These are phyloP conservation scores for Excalfactoria chinensis DNA, from an alignment of 2,113 vertebrate species.

Conservation along the genomic window DNA sequence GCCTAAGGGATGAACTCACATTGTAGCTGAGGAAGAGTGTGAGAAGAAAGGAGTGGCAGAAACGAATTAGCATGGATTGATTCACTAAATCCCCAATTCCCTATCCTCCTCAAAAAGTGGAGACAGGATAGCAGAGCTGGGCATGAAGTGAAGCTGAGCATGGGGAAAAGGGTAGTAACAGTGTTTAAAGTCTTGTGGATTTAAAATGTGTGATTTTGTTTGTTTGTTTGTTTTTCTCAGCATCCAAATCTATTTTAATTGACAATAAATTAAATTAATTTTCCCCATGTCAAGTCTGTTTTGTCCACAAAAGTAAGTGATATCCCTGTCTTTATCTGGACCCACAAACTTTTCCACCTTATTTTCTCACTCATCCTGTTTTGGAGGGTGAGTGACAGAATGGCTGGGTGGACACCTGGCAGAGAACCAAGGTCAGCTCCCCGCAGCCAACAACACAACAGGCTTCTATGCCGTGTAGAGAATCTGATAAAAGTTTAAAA, in stretches of 20 bases:
- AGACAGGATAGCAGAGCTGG: not conserved
- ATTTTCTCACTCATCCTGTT: not conserved
- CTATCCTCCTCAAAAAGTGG: not conserved
- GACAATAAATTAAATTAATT: not conserved
- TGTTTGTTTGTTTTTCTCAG: not conserved
- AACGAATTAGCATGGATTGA: not conserved
- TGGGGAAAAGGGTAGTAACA: not conserved
- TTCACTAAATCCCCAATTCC: not conserved
- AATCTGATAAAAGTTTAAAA: not conserved
- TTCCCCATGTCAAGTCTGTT: not conserved
- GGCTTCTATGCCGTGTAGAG: not conserved
- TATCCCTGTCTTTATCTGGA: too few species aligned
- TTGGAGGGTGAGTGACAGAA: not conserved
- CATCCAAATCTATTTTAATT: not conserved
- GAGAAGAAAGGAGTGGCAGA: not conserved
- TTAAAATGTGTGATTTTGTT: not conserved
- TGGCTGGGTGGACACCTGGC: not conserved
- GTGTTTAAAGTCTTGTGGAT: not conserved
- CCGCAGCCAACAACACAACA: not conserved
- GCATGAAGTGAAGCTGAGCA: not conserved
- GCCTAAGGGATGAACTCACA: not conserved
- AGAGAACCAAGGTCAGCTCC: accelerated
- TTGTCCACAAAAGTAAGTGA: not conserved
- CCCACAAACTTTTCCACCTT: not conserved
- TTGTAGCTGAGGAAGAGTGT: not conserved